These are phyloP conservation scores for Epinephelus awoara DNA, from an alignment of 2,797 vertebrate species.

Conservation along the genomic window DNA sequence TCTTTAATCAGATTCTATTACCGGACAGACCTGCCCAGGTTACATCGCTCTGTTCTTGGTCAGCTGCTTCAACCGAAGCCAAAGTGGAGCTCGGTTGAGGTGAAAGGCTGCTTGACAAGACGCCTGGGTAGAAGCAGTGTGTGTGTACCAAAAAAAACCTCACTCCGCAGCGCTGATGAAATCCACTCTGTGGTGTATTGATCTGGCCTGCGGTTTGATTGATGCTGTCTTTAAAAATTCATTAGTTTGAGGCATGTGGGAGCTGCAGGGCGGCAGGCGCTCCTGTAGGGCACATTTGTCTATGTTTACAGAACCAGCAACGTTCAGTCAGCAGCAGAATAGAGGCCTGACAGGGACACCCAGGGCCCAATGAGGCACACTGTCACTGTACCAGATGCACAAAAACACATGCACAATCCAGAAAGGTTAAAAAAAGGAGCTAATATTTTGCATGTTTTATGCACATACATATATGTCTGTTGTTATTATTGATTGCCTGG, in stretches of 20 bases:
- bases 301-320: constrained; percentile 78
- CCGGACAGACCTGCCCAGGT: constrained; percentile 9
- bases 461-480: constrained; percentile 26
- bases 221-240: constrained; percentile 87
- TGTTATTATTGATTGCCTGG: constrained; percentile 35
- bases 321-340: constrained; percentile 62
- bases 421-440: background rate
- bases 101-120: constrained; percentile 45
- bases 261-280: constrained; percentile 60
- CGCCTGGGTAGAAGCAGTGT: constrained; percentile 41
- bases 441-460: background rate
- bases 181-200: constrained; percentile 80
- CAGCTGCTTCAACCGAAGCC: background rate
- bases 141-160: constrained; percentile 44
- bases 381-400: constrained; percentile 27
- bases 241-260: constrained; percentile 78
- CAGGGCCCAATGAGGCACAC: constrained; percentile 52
- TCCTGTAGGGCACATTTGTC: constrained; percentile 78
- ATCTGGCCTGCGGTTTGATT: constrained; percentile 81
- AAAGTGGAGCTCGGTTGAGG: constrained; percentile 7
- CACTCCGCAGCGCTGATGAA: constrained; percentile 57
- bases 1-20: constrained; percentile 37
- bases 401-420: constrained; percentile 19
- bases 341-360: constrained; percentile 53
- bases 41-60: constrained; percentile 17